Evolutionary conservation across 2,113 vertebrate genomes (phyloP).

Genomic region (Microtus pennsylvanicus): DNA sequence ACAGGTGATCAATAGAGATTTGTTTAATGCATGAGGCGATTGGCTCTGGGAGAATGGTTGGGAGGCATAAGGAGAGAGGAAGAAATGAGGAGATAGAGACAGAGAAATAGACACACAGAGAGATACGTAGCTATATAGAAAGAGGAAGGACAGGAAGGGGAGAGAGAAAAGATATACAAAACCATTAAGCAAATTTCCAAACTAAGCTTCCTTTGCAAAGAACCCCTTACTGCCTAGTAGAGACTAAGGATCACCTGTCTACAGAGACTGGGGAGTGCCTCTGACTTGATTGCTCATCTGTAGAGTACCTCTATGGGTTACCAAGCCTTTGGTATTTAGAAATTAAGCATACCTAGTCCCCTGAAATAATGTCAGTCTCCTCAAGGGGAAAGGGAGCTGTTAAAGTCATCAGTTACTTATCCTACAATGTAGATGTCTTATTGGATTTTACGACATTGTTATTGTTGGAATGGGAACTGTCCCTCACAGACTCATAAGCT

Average conservation of each 20-base stretch:
- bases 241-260: not conserved
- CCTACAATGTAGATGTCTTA: not conserved
- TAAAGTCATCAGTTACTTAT: not conserved
- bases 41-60: not conserved
- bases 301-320: not conserved
- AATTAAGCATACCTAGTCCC: not conserved
- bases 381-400: not conserved
- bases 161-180: not conserved
- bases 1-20: conserved; percentile 10
- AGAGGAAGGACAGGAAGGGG: not conserved
- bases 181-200: not conserved
- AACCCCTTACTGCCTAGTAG: not conserved
- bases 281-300: not conserved
- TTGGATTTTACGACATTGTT: not conserved
- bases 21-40: not conserved
- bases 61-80: not conserved
- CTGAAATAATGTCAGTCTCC: conserved; percentile 21
- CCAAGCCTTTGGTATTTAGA: not conserved
- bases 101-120: too few species aligned
- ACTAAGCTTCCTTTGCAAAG: not conserved
- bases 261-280: not conserved
- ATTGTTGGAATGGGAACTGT: not conserved
- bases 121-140: not conserved
- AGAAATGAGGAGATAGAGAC: not conserved
- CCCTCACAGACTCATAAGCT: not conserved